Evolutionary conservation across 2,113 vertebrate genomes (phyloP), one percentile per base, ranked within the genome.

Genomic region (Myotis yumanensis): DNA sequence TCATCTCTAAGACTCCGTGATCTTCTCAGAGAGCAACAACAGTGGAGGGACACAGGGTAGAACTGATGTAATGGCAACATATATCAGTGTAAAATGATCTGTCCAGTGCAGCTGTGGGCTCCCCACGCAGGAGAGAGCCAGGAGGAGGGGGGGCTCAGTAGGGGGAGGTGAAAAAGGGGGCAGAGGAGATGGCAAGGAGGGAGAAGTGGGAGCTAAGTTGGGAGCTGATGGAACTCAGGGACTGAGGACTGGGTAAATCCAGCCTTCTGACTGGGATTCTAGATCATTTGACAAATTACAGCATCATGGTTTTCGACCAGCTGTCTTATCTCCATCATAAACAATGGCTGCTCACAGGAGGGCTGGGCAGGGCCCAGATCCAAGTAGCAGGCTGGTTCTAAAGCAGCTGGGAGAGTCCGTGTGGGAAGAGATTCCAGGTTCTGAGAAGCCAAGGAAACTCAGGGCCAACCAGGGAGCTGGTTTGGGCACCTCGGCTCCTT

Each of bases 61-160:
- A 96, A 79, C 32, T 79, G 91, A 90, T 51, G 25, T 89, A 71
- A 80, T 82, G 17, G 57, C 12, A 18, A 30, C 66, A 86, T 46
- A 69, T 28, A 54, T 73, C 73, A 89, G 23, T 82, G 84, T 89
- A 76, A 92, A 93, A 81, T 95, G 86, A 86, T 64, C 51, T 75
- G 86, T 73, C 73, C 51, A 35, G 62, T 11, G 77, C 86, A 90
- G 82, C 68, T 94, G 85, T 37, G 87, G 76, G 43, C 68, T 86
- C 83, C 51, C 59, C 18, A 35, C 73, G n/a, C 75, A 87, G 69
- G 64, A 81, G 20, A 86, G 80, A 68, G 64, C 85, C 89, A 87
- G 80, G 37, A 0, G 46, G 57, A 75, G n/a, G 83, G 83, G 83
- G 79, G 35, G 25, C 68, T 68, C 62, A 43, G 40, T 3, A 37